Base-by-base conservation (phyloP, 2,797 vertebrate genomes). In the Arnoldichthys spilopterus region DNA sequence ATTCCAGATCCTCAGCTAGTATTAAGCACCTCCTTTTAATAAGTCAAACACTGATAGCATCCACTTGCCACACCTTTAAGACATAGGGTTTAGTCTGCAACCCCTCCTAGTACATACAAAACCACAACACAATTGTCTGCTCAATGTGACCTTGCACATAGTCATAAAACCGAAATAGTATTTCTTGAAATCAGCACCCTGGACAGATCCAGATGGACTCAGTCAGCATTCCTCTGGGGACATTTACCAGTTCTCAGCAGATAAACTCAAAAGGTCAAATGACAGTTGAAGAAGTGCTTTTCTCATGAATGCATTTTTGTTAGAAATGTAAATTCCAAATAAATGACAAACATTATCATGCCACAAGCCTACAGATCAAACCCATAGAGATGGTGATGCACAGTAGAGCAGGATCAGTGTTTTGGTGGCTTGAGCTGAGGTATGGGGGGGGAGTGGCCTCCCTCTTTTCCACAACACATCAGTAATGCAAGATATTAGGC, bases 101-200 rank as follows among this genome's bases (percentile, higher is more conserved):
- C 34, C 20, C n/a, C 3, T 37, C 7, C 4, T 34, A 20, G 12
- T 71, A 13, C 20, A 71, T 63, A 4, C 40, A 32, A 24, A 54
- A 64, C 4, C 37, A 78, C 24, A 63, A 1, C 45, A 40, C 43
- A 30, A 6, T 58, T 26, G 54, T 30, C 22, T 54, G 22, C 43
- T 20, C n/a, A 59, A 22, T n/a, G 30, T 53, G 43, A 40, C 30
- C 30, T n/a, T 13, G 34, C n/a, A 58, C 18, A 69, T 30, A 18
- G 32, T 22, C 24, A 66, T 74, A 64, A 78, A 73, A 72, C 26
- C 66, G 22, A 45, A 79, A 53, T 56, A 68, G 24, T 8, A 49
- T 61, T 53, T 74, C 45, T 62, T 78, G 2, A 51, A 70, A 75
- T 91, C 87, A 80, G 89, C 81, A 92, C 88, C 88, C 88, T 90